Conservation (phyloP, 2,888 invertebrate genomes). For the Papilio protenor region DNA sequence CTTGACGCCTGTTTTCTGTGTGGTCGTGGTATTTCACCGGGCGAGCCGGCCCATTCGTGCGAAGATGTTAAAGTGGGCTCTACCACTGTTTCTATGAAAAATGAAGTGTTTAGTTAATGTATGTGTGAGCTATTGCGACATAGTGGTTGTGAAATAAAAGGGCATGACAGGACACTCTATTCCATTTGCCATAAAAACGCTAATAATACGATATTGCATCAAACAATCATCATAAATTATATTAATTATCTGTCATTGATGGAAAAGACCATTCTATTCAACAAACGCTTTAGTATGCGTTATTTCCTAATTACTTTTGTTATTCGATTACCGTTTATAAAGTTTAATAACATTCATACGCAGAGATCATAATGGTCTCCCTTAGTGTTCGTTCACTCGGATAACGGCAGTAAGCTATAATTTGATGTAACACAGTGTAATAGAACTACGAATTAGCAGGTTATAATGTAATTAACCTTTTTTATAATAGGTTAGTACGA, state of each 20-base stretch:
- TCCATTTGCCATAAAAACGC: not conserved
- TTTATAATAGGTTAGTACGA: not conserved
- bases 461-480: not conserved
- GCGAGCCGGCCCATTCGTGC: too few relatives aligned
- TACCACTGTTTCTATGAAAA: too few relatives aligned
- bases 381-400: too few relatives aligned
- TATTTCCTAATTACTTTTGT: not conserved
- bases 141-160: too few relatives aligned
- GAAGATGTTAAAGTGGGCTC: too few relatives aligned
- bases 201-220: not conserved
- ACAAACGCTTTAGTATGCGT: not conserved
- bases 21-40: too few relatives aligned
- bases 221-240: not conserved
- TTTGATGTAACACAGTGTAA: not conserved
- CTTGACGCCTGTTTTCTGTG: too few relatives aligned
- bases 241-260: slow-evolving; percentile 4
- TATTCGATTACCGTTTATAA: not conserved
- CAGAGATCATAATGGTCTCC: not conserved
- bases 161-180: not conserved
- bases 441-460: not conserved
- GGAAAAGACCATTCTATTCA: slow-evolving; percentile 7
- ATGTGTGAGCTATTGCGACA: too few relatives aligned
- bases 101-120: too few relatives aligned
- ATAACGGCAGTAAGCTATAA: not conserved
- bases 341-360: not conserved